These are phyloP conservation scores for Pteropus rufus DNA, from an alignment of 2,797 vertebrate genomes.

Conservation along the genomic window DNA sequence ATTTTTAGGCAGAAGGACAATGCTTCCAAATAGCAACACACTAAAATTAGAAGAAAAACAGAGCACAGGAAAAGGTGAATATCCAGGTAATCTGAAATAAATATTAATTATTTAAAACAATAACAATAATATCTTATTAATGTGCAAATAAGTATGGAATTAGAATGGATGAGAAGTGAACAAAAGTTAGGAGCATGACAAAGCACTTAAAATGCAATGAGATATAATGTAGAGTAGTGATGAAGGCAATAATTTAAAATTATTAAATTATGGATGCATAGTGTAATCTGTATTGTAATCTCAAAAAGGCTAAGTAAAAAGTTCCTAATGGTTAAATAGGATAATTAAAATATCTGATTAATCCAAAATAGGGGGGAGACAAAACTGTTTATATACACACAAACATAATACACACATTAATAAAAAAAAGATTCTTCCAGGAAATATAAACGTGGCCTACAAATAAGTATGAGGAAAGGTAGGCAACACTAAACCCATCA, in stretches of 20 bases:
- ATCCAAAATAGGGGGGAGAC: background rate
- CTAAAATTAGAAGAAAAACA: background rate
- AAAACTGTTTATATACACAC: background rate
- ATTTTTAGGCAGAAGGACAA: background rate
- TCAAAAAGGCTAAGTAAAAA: background rate
- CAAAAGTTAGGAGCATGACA: background rate
- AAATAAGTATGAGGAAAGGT: background rate
- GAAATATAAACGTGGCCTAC: background rate
- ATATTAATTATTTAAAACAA: background rate
- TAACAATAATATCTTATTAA: background rate
- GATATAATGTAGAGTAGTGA: background rate
- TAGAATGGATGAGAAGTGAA: background rate
- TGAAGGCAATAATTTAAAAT: background rate
- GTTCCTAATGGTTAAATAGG: background rate
- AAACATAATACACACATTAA: background rate
- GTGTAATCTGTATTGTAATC: background rate
- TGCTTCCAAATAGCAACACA: background rate
- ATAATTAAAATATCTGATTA: background rate
- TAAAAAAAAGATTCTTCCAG: background rate
- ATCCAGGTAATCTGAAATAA: background rate
- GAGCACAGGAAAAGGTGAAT: background rate
- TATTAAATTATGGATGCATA: background rate
- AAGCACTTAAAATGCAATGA: background rate
- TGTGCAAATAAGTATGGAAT: background rate
- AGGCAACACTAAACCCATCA: background rate